phyloP scores from a whole-genome alignment of 2,797 vertebrate genomes.

The Characodon lateralis region DNA sequence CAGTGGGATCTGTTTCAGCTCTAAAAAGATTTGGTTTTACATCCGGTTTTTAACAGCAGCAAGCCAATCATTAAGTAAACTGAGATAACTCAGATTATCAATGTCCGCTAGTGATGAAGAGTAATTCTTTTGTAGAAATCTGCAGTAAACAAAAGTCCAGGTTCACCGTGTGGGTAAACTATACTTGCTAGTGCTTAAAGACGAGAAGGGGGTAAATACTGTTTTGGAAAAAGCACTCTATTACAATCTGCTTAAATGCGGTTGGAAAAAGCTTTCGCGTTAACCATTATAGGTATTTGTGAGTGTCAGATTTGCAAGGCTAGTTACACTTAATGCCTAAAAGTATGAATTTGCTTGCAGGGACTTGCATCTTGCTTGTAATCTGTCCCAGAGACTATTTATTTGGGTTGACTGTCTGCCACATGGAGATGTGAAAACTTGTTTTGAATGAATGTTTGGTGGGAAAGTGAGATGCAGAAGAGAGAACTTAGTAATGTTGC shows the following conservation, averaged over 20 bases:
- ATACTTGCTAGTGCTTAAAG: background rate
- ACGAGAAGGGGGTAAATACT: constrained; percentile 4
- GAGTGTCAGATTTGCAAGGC: constrained; percentile 13
- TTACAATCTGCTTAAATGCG: constrained; percentile 14
- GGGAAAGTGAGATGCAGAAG: background rate
- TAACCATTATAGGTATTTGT: constrained; percentile 9
- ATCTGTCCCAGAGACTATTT: background rate
- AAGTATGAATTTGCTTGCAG: constrained; percentile 4
- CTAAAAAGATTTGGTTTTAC: background rate
- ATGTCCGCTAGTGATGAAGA: background rate
- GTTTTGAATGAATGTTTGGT: constrained; percentile 1
- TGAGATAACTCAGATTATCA: background rate
- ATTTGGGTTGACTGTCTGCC: constrained; percentile 12
- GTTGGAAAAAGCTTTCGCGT: constrained; percentile 24
- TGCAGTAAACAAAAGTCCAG: background rate
- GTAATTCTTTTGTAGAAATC: background rate
- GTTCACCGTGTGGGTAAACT: constrained; percentile 5
- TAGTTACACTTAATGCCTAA: constrained; percentile 13
- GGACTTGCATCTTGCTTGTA: constrained; percentile 20
- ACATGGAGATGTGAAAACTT: constrained; percentile 6
- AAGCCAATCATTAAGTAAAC: background rate
- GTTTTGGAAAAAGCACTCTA: constrained; percentile 9
- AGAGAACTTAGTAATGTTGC: background rate
- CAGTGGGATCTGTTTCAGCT: background rate
- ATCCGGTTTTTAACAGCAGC: background rate